Evolutionary conservation across 2,888 invertebrate species (phyloP).

Genomic region (Fragum sueziense): DNA sequence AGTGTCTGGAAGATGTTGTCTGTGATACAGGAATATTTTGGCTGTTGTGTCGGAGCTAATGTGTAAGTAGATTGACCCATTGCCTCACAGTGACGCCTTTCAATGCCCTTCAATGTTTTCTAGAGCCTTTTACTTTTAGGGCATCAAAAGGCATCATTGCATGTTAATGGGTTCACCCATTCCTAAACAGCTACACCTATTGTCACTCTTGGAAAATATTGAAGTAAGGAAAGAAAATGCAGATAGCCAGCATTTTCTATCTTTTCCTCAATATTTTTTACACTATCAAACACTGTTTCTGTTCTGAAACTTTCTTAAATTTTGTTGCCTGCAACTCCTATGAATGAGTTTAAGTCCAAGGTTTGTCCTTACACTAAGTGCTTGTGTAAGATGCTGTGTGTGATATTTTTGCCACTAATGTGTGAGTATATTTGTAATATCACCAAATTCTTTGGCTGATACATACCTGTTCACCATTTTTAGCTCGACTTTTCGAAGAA

Average conservation of each 20-base stretch:
- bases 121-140: background rate
- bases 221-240: too few relatives aligned
- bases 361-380: background rate
- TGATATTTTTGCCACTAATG: background rate
- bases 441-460: too few relatives aligned
- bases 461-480: too few relatives aligned
- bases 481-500: too few relatives aligned
- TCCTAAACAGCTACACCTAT: background rate
- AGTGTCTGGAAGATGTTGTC: conserved; percentile 85
- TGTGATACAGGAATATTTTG: conserved; percentile 95
- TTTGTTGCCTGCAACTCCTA: too few relatives aligned
- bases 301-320: too few relatives aligned
- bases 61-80: conserved; percentile 84
- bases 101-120: too few relatives aligned
- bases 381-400: background rate
- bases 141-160: background rate
- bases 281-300: background rate
- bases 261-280: too few relatives aligned
- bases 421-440: too few relatives aligned
- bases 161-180: background rate
- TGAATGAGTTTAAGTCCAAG: background rate
- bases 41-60: conserved; percentile 97
- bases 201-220: background rate
- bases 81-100: too few relatives aligned
- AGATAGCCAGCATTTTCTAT: too few relatives aligned